Evolutionary conservation across 2,888 invertebrate genomes (phyloP).

Genomic region (Mesopsocus fuscifrons): DNA sequence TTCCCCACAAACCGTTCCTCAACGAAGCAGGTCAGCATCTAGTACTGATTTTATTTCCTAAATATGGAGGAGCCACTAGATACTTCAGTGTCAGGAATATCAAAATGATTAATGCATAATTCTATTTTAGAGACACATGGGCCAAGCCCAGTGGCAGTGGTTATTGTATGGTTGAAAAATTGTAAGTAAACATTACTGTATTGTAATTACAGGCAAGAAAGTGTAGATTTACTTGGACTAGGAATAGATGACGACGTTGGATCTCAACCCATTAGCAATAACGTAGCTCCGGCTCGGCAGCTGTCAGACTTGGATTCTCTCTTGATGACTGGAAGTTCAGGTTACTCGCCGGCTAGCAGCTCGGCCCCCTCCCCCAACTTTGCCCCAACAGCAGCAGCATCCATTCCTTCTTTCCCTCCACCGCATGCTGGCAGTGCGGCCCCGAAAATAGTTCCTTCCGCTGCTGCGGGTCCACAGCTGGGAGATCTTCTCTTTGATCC

Average conservation of each 20-base stretch:
- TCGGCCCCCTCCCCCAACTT: neutral
- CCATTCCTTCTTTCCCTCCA: neutral
- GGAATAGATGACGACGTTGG: slow-evolving; percentile 17
- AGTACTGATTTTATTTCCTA: slow-evolving; percentile 12
- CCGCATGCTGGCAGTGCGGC: neutral
- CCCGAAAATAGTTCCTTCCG: no score
- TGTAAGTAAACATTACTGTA: no score
- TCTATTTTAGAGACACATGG: no score
- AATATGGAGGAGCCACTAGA: no score
- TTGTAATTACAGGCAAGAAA: slow-evolving; percentile 24
- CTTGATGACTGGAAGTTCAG: neutral
- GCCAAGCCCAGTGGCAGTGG: no score
- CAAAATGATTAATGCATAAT: no score
- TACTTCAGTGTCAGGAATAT: no score
- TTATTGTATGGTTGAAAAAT: no score
- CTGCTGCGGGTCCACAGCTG: neutral
- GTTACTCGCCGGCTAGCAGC: no score
- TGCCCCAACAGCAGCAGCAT: neutral
- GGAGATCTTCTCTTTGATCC: slow-evolving; percentile 37
- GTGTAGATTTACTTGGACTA: slow-evolving; percentile 38
- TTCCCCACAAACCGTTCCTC: neutral
- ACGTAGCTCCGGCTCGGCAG: neutral
- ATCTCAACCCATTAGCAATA: neutral
- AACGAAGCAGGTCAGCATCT: neutral
- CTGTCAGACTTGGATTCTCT: slow-evolving; percentile 2